Conservation (phyloP, 2,113 vertebrate species). For the Dryoscopus gambensis region DNA sequence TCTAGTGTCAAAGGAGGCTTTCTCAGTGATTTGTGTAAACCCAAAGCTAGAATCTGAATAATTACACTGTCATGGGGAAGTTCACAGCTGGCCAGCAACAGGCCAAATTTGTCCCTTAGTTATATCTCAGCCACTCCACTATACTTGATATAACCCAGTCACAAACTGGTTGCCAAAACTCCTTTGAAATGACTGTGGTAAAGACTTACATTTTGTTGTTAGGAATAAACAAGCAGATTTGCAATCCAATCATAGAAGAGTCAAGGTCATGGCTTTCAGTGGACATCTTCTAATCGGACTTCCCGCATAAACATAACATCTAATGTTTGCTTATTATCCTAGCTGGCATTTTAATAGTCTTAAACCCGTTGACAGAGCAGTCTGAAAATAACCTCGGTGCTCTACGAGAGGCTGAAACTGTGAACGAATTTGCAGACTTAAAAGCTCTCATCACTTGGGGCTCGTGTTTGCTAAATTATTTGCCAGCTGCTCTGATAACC, state of each 20-base stretch:
- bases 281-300: neutral
- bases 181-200: neutral
- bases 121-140: neutral
- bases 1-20: constrained; percentile 23
- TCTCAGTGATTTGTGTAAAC: constrained; percentile 34
- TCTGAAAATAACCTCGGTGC: neutral
- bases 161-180: neutral
- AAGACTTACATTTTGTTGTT: neutral
- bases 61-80: neutral
- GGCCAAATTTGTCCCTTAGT: neutral
- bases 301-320: neutral
- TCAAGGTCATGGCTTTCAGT: constrained; percentile 22
- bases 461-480: constrained; percentile 11
- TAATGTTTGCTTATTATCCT: constrained; percentile 14
- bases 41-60: constrained; percentile 14
- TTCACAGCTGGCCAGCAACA: neutral
- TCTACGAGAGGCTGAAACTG: neutral
- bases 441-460: constrained; percentile 27
- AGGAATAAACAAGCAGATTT: neutral
- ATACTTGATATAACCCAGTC: neutral
- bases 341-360: constrained; percentile 13
- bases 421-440: constrained; percentile 32
- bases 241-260: neutral
- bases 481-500: constrained; percentile 56
- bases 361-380: neutral